Evolutionary conservation across 1,140 invertebrate genomes (phyloP).

Genomic region (Eriosoma lanigerum): DNA sequence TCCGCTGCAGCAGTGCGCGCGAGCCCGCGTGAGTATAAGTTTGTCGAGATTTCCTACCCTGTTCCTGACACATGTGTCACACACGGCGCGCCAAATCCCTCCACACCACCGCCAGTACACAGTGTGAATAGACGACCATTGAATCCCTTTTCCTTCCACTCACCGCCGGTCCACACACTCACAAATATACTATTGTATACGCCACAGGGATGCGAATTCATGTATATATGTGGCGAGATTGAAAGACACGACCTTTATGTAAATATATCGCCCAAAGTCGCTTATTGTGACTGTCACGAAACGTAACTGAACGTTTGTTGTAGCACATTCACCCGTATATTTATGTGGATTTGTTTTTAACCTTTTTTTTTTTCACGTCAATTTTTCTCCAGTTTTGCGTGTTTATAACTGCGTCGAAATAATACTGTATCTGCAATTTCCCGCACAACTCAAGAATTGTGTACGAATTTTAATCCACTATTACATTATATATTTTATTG

Average conservation of each 20-base stretch:
- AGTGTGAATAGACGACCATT: constrained; percentile 11
- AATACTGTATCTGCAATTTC: neutral
- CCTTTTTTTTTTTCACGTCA: neutral
- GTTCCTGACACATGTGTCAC: constrained; percentile 50
- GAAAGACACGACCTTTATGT: constrained; percentile 39
- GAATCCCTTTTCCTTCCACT: constrained; percentile 4
- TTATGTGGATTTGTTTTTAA: neutral
- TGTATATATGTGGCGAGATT: no score
- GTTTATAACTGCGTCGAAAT: neutral
- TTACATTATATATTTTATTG: no score
- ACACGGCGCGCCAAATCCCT: constrained; percentile 33
- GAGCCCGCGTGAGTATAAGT: neutral
- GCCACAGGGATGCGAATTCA: no score
- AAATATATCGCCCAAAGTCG: constrained; percentile 30
- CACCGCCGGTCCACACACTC: neutral
- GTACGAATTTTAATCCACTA: no score
- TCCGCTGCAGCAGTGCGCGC: neutral
- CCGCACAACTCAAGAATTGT: neutral
- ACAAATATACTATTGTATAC: no score
- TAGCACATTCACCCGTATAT: no score
- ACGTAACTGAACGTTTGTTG: constrained; percentile 21
- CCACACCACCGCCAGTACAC: neutral
- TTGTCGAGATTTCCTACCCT: constrained; percentile 46
- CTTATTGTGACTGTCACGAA: constrained; percentile 16
- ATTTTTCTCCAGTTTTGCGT: neutral